Evolutionary conservation across 2,888 invertebrate species (phyloP), one percentile per base, ranked within the genome.

Genomic region (Anagyrus pseudococci): DNA sequence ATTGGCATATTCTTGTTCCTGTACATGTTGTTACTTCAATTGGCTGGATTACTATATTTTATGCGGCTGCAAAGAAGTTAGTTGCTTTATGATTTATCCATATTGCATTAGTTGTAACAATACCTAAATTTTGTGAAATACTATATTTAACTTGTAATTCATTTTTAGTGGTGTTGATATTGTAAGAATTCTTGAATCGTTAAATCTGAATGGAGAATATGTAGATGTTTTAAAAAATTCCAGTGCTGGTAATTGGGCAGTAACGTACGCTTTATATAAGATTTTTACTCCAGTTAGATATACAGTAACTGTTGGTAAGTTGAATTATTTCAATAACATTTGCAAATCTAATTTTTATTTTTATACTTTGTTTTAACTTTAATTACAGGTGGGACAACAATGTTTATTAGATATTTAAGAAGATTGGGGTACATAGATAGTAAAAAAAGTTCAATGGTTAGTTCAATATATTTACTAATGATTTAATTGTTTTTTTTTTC

Each of bases 1-100:
- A 98, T 82, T 98, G 98, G 94, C 96, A 98, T 82, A 92, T 98
- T 58, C 83, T 97, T 61, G 84, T 98, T 61, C 98, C 96, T 4
- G 98, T 99, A 2, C 98, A 99, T 82, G 76, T 92, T 52, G 86
- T 88, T 19, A 96, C 96, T 10, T 98, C 97, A 2, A 83, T 88
- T 33, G 84, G 90, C 59, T 99, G 98, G 98, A 89, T 92, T 80
- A 92, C 90, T 17, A 83, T 89, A 20, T 95, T 96, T 82, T 98
- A 96, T 82, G 90, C 92, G 76, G 82, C 90, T 71, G 92, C 94
- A 10, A 87, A 88, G 81, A 93, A 93, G 96, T 96, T 8, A 13
- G 33, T 37, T 37, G 10, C 3, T 8, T 4, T 37, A 10, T 13
- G 2, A 2, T 37, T 2, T 37, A 15, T 37, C 2, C 33, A 37